Evolutionary conservation across 1,140 invertebrate genomes (phyloP), one percentile per base, ranked within the genome.

Genomic region (Drosophila tani): DNA sequence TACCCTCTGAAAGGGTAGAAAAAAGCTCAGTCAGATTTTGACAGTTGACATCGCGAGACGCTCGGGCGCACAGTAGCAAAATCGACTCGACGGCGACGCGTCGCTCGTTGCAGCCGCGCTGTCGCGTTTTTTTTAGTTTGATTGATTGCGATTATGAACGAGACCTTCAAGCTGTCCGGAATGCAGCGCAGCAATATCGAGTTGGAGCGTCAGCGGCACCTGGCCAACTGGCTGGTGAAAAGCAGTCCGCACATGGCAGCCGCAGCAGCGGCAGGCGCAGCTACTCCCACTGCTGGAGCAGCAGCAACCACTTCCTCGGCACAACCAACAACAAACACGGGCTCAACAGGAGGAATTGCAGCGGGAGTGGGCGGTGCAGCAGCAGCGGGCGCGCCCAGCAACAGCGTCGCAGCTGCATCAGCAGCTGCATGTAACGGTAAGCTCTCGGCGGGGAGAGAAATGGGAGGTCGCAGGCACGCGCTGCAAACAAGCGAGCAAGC

Each of bases 131-230:
- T 43, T 62, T 60, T 51, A 43, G 43, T 79, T 79, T 53, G 55
- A 50, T 79, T 80, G 60, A 79, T 66, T 79, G 75, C 40, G 77
- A 80, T 79, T 67, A 91, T 91, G 90, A 91, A 83, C 65, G 87
- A 92, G 65, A 81, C 82, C 70, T 80, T 83, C 41, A 84, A 91
- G 77, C 57, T 91, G 59, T 56, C 79, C 60, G 86, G 91, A 91
- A 93, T 93, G 91, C 92, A 93, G 82, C 83, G 91, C 59, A 91
- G 81, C 55, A 93, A 88, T 65, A 92, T 93, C 68, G 92, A 93
- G 63, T 91, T 92, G 60, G 92, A 93, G 77, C 90, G 92, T 76
- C 92, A 92, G 82, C 81, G 91, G 82, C 92, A 92, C 82, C 79
- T 93, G 82, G 87, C 92, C 75, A 92, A 93, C 81, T 93, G 92